These are phyloP conservation scores for Bolinopsis microptera DNA, from an alignment of 37 sponge, comb jelly and placozoan genomes.

Conservation along the genomic window DNA sequence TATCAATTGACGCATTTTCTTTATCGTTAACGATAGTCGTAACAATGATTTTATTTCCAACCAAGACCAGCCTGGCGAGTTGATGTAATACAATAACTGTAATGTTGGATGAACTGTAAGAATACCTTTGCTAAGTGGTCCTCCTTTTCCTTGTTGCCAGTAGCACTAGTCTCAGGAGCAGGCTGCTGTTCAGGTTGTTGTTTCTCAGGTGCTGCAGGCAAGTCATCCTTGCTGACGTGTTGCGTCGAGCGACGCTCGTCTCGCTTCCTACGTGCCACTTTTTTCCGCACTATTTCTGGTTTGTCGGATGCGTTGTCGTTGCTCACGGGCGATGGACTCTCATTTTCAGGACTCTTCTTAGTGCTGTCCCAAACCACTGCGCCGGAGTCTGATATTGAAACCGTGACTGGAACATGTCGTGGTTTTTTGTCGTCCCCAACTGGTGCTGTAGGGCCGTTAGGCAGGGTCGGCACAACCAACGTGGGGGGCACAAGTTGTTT, in stretches of 20 bases:
- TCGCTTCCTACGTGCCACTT: conserved; percentile 28
- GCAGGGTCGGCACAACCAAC: background rate
- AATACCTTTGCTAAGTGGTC: conserved; percentile 20
- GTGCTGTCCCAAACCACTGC: conserved; percentile 32
- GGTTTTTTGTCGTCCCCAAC: background rate
- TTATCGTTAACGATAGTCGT: too few relatives aligned
- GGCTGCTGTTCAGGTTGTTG: background rate
- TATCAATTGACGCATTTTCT: too few relatives aligned
- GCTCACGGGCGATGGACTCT: background rate
- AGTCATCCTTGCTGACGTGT: conserved; percentile 21
- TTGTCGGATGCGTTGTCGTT: conserved; percentile 38
- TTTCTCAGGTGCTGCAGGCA: conserved; percentile 46
- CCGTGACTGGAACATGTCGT: background rate
- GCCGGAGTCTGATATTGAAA: background rate
- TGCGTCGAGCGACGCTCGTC: conserved; percentile 53
- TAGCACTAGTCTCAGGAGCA: background rate
- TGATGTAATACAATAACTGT: too few relatives aligned
- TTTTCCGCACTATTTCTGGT: conserved; percentile 38
- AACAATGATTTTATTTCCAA: too few relatives aligned
- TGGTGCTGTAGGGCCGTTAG: background rate
- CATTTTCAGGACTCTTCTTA: conserved; percentile 50
- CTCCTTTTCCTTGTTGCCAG: conserved; percentile 1
- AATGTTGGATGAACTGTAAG: too few relatives aligned
- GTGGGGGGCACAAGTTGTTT: background rate
- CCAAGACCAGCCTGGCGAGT: too few relatives aligned